Evolutionary conservation across 2,797 vertebrate genomes (phyloP), one percentile per base, ranked within the genome.

Genomic region (Xenops minutus): DNA sequence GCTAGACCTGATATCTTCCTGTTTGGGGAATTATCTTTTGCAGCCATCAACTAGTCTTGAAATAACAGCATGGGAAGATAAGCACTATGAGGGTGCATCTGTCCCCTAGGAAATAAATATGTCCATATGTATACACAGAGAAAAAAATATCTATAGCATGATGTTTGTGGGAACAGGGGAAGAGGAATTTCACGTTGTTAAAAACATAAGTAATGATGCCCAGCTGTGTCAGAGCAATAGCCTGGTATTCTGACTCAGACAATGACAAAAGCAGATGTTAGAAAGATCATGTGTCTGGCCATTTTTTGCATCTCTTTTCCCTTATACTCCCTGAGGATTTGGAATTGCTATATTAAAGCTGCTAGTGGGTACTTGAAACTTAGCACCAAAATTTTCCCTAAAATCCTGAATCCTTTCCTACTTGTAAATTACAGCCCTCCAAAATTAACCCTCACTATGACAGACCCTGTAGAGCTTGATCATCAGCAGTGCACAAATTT

Each of bases 31-130:
- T 84, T 78, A 46, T 69, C 36, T 88, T 92, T 81, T 62, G 76
- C 34, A 90, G 68, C 23, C 54, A 66, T 84, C 73, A 93, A 48
- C 13, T 10, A 73, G 39, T 66, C 73, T 75, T 86, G 80, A 95
- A 92, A 88, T 92, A 94, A 88, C 3, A 84, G 71, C 88, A 92
- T 90, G 93, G 95, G 95, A 96, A 96, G 83, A 88, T 79, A 90
- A 88, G 77, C 44, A 69, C 51, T 54, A 9, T 22, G 51, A 84
- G 58, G 74, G 29, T 41, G 20, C 63, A 92, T 64, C 52, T 37
- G 88, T 93, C 80, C 88, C 92, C 63, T 43, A 81, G 87, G 87
- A 80, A 96, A 91, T 92, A 95, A 92, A 92, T 66, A 93, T n/a
- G 4, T 76, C 90, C 88, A 73, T 94, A 93, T 88, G 94, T 89